Percentiles rank a stretch among this genome's conserved stretches.
These are phyloP conservation scores for Saguinus midas DNA, from an alignment of 2,113 vertebrate species.

Conservation along the genomic window DNA sequence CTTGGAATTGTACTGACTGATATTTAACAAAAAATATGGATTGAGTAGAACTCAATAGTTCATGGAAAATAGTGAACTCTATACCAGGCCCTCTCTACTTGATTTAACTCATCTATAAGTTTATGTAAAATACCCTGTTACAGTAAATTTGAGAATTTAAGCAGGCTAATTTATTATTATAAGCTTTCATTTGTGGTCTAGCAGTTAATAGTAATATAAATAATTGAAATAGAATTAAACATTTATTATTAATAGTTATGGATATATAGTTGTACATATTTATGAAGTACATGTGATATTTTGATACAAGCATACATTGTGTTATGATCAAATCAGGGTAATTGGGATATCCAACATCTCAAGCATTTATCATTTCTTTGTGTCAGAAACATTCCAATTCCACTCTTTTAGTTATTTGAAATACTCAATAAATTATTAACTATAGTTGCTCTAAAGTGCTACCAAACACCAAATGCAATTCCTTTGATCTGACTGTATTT, in stretches of 20 bases:
- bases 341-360: not conserved
- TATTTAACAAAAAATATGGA: not conserved
- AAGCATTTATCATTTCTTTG: not conserved
- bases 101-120: not conserved
- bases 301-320: not conserved
- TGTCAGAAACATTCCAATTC: not conserved
- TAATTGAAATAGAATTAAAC: not conserved
- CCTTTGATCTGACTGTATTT: not conserved
- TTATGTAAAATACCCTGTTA: not conserved
- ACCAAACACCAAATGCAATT: not conserved
- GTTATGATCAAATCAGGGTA: not conserved
- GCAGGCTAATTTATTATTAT: not conserved
- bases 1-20: not conserved
- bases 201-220: not conserved
- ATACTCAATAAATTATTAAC: not conserved
- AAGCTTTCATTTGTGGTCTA: constrained; percentile 44
- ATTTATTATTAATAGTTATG: not conserved
- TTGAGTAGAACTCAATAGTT: not conserved
- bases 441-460: not conserved
- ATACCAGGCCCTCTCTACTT: not conserved
- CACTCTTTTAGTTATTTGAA: not conserved
- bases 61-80: not conserved
- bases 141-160: constrained; percentile 26
- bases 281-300: not conserved
- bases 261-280: not conserved